Percentiles rank a stretch among this genome's conserved stretches.
These are phyloP conservation scores for Hirudo medicinalis DNA, from an alignment of 1,140 invertebrate genomes.

Conservation along the genomic window DNA sequence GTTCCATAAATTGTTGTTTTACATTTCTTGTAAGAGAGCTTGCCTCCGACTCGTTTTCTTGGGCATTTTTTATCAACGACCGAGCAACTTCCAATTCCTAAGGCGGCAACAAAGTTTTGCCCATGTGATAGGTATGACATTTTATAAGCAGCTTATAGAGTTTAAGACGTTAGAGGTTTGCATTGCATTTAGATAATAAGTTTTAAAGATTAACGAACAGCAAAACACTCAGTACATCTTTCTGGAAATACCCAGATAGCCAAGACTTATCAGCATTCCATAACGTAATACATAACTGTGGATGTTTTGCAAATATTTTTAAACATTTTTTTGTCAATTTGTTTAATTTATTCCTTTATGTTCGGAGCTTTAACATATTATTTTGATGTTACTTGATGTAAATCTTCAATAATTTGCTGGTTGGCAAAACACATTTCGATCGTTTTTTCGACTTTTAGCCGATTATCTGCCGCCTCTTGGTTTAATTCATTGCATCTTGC, in stretches of 20 bases:
- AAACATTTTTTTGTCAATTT: too few species aligned
- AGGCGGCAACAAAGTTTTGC: not conserved
- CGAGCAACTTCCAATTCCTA: constrained; percentile 45
- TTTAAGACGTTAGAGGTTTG: too few species aligned
- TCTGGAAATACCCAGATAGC: too few species aligned
- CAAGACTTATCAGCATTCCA: too few species aligned
- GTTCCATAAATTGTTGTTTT: constrained; percentile 41
- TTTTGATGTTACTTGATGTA: constrained; percentile 37
- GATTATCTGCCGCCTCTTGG: constrained; percentile 20
- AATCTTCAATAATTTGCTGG: constrained; percentile 38
- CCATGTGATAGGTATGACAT: too few species aligned
- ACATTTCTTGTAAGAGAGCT: constrained; percentile 42
- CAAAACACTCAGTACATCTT: too few species aligned
- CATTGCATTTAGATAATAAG: too few species aligned
- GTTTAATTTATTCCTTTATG: too few species aligned
- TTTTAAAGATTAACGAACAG: too few species aligned
- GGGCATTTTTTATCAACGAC: constrained; percentile 44
- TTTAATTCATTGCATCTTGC: constrained; percentile 40
- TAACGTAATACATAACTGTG: too few species aligned
- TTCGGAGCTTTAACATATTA: not conserved
- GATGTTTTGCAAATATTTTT: too few species aligned
- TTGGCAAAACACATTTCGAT: constrained; percentile 42
- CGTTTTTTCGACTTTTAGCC: constrained; percentile 37
- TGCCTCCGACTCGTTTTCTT: constrained; percentile 42
- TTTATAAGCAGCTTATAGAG: too few species aligned